phyloP scores from a whole-genome alignment of 2,797 vertebrate species.

The Pangasius djambal region DNA sequence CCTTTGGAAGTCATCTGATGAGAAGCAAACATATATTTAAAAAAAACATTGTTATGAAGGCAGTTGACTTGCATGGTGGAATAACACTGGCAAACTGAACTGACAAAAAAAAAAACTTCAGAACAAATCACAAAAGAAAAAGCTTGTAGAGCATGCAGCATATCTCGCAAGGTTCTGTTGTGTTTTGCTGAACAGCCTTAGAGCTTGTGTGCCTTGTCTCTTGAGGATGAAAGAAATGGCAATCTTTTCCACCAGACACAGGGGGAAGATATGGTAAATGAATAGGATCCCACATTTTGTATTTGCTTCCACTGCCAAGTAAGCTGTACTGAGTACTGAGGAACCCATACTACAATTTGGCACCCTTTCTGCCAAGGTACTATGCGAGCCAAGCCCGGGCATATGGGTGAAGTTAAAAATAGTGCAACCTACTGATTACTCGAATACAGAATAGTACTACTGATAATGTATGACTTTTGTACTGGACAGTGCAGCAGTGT shows the following conservation, averaged over 20 bases:
- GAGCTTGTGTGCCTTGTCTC: neutral
- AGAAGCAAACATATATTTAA: conserved; percentile 9
- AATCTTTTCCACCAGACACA: neutral
- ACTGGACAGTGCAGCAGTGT: neutral
- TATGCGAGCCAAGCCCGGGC: neutral
- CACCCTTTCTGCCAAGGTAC: neutral
- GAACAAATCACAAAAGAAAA: too few species aligned
- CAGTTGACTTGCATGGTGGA: neutral
- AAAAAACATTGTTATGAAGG: neutral
- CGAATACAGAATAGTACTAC: neutral
- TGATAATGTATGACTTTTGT: neutral
- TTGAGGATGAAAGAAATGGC: neutral
- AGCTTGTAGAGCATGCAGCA: neutral
- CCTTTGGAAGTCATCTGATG: conserved; percentile 66
- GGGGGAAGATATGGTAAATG: neutral
- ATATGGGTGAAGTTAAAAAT: neutral
- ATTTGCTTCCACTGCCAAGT: neutral
- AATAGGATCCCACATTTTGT: neutral
- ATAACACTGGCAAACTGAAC: neutral
- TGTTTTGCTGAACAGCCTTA: neutral
- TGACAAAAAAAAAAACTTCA: neutral
- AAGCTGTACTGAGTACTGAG: neutral
- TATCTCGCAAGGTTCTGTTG: neutral
- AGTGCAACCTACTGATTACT: neutral
- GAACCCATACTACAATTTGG: neutral